These are phyloP conservation scores for Papilio demoleus DNA, from an alignment of 2,888 invertebrate genomes.

Conservation along the genomic window DNA sequence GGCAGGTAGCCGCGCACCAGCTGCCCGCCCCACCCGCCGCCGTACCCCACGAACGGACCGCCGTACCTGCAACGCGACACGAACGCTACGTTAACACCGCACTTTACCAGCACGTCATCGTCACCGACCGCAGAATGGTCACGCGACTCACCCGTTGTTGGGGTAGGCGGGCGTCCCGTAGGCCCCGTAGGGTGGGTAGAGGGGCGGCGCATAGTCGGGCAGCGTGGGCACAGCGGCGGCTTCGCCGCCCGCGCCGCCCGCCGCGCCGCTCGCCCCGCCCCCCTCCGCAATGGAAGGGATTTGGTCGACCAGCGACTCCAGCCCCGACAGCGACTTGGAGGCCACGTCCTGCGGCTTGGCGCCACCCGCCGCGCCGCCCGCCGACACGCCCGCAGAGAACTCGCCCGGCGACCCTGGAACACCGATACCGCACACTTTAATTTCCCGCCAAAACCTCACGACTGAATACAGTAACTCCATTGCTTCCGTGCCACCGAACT, in stretches of 20 bases:
- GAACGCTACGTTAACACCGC: not conserved
- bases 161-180: constrained; percentile 66
- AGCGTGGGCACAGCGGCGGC: constrained; percentile 57
- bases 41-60: constrained; percentile 78
- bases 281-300: constrained; percentile 94
- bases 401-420: constrained; percentile 27
- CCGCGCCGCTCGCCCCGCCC: constrained; percentile 59
- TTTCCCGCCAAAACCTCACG: too few relatives aligned
- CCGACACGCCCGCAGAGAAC: constrained; percentile 55
- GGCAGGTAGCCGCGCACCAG: constrained; percentile 80
- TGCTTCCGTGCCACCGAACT: too few relatives aligned
- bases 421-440: constrained; percentile 31
- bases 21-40: constrained; percentile 74
- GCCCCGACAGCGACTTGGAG: constrained; percentile 93
- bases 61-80: constrained; percentile 63
- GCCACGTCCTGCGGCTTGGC: constrained; percentile 87
- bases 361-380: constrained; percentile 68
- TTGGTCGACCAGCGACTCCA: constrained; percentile 95
- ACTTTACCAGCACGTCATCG: not conserved
- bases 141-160: constrained; percentile 67
- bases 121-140: too few relatives aligned
- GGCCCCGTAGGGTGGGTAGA: constrained; percentile 71
- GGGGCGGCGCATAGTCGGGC: constrained; percentile 57
- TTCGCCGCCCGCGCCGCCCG: constrained; percentile 80
- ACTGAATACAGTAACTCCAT: too few relatives aligned